Percentiles rank a stretch among this genome's conserved stretches.
These are phyloP conservation scores for Centrocercus urophasianus DNA, from an alignment of 2,113 vertebrate species.

Conservation along the genomic window DNA sequence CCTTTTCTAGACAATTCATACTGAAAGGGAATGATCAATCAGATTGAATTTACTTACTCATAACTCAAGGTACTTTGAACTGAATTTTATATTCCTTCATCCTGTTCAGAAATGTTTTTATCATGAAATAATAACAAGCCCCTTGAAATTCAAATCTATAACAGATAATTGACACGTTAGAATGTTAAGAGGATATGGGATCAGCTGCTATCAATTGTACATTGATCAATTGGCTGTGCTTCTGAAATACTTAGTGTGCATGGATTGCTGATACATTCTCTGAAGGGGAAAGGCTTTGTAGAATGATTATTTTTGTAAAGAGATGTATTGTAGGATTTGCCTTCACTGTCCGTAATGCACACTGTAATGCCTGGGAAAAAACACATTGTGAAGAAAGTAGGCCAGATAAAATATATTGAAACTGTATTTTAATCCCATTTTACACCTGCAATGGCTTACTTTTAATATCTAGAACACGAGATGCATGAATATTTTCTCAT, in stretches of 20 bases:
- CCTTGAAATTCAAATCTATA: not conserved
- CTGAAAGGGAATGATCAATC: not conserved
- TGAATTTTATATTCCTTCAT: not conserved
- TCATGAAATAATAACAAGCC: not conserved
- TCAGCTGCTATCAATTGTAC: not conserved
- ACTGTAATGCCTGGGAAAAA: not conserved
- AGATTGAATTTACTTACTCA: not conserved
- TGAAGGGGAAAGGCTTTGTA: not conserved
- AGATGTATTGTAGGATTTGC: not conserved
- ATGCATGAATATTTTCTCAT: slow-evolving; percentile 42
- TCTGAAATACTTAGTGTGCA: not conserved
- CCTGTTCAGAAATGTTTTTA: not conserved
- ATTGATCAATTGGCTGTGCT: not conserved
- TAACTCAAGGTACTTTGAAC: not conserved
- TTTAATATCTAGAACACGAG: not conserved
- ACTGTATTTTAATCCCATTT: not conserved
- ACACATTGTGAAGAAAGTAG: not conserved
- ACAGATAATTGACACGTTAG: not conserved
- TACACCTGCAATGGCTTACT: not conserved
- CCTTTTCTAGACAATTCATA: not conserved
- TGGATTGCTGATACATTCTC: not conserved
- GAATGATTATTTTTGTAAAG: not conserved
- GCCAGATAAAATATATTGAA: not conserved
- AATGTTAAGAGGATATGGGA: not conserved
- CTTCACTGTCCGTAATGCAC: not conserved